Conservation (phyloP, 2,888 invertebrate species). For the Pachymerium ferrugineum region DNA sequence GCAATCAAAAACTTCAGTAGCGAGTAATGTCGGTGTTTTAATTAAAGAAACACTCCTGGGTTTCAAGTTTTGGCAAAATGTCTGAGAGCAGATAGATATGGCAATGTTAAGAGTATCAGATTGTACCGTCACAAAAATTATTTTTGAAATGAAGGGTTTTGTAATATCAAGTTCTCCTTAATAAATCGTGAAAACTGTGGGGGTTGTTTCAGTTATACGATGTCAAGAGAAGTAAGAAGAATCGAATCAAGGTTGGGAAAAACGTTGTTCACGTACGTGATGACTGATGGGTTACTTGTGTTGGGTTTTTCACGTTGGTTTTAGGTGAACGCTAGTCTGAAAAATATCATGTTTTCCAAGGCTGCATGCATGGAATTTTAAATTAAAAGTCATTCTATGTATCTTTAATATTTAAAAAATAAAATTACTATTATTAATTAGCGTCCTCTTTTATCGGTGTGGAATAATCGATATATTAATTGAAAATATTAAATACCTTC, state of each 20-base stretch:
- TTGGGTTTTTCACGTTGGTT: conserved; percentile 5
- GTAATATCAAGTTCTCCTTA: neutral
- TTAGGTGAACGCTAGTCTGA: conserved; percentile 1
- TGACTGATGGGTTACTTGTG: conserved; percentile 21
- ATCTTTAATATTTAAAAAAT: neutral
- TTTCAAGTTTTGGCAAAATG: conserved; percentile 2
- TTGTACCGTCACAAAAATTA: conserved; percentile 1
- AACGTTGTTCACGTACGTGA: conserved; percentile 15
- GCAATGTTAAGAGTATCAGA: neutral
- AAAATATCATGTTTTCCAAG: neutral
- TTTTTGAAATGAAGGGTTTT: conserved; percentile 6
- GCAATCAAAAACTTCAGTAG: neutral
- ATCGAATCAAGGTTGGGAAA: conserved; percentile 14
- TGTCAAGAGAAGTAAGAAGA: conserved; percentile 6
- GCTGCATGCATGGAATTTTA: neutral
- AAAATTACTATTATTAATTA: too few species aligned
- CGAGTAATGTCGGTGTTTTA: neutral
- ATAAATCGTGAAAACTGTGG: conserved; percentile 12
- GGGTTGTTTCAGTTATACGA: neutral
- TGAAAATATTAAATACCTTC: too few species aligned
- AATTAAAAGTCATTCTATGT: neutral
- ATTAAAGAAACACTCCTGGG: conserved; percentile 8
- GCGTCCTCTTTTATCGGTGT: too few species aligned
- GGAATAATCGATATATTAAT: too few species aligned
- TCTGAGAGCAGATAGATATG: neutral